phyloP scores from a whole-genome alignment of 2,797 vertebrate species.

The Erpetoichthys calabaricus region DNA sequence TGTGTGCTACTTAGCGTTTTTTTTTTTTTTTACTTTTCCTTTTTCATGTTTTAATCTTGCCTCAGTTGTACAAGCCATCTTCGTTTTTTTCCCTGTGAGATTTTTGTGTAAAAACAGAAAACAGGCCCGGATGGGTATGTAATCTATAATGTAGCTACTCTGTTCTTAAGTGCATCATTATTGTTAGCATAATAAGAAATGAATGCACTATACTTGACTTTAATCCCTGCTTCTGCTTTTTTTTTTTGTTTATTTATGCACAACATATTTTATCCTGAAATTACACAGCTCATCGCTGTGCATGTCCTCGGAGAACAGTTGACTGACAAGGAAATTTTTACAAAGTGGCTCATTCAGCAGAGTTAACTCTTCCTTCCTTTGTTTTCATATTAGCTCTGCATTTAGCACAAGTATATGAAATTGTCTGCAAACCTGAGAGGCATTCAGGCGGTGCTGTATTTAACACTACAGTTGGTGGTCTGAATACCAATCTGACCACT shows the following conservation, averaged over 20 bases:
- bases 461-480: too few species aligned
- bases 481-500: too few species aligned
- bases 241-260: slow-evolving; percentile 10
- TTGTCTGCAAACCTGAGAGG: too few species aligned
- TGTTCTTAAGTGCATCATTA: slow-evolving; percentile 1
- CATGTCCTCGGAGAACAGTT: background rate
- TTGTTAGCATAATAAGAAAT: slow-evolving; percentile 1
- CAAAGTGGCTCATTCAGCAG: background rate
- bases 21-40: too few species aligned
- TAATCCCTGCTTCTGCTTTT: slow-evolving; percentile 1
- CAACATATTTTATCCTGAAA: slow-evolving; percentile 7
- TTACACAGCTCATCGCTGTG: slow-evolving; percentile 7
- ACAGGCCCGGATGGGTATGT: background rate
- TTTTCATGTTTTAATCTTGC: too few species aligned
- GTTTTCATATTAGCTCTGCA: background rate
- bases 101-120: too few species aligned
- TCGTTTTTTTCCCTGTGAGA: too few species aligned
- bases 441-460: too few species aligned
- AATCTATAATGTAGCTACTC: background rate
- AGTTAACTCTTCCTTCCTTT: background rate
- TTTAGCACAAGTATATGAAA: too few species aligned
- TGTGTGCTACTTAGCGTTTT: too few species aligned
- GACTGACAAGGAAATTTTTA: background rate
- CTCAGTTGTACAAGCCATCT: too few species aligned
- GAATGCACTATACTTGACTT: slow-evolving; percentile 1